Evolutionary conservation across 2,797 vertebrate genomes (phyloP), one percentile per base, ranked within the genome.

Genomic region (Argyrosomus regius): DNA sequence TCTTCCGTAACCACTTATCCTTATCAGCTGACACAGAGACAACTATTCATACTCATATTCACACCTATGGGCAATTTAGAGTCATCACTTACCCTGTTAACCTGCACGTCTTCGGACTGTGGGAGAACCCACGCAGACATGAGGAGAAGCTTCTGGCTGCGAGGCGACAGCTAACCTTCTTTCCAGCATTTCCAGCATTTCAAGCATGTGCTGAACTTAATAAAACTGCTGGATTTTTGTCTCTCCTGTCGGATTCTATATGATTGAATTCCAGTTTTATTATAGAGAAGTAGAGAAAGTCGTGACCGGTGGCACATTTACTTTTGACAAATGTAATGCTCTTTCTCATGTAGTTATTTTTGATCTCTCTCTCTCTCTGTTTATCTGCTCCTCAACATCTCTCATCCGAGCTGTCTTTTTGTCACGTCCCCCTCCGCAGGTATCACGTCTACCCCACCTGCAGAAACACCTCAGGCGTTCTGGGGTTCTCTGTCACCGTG

Each of bases 401-500:
- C 58, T 75, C 31, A 67, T 54, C 22, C 46, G 20, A 1, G 18
- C 72, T 45, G 63, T 68, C 8, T 75, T 56, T 14, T 20, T 69
- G 67, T 77, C 35, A 35, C 63, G 9, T 64, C 71, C 76, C 60
- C 53, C 59, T 78, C 71, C 41, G 35, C 90, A 96, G 98, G 87
- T 99, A 99, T 85, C 97, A 98, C 0, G 98, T 98, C 84, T 99
- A 98, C 92, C 97, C 98, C 26, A 97, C 97, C 75, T 98, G 97
- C 93, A 97, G 98, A 82, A 98, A 98, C 90, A 99, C 98, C 58
- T 99, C 98, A 5, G 97, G 97, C 16, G 94, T 99, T 76, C 94
- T 99, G 71, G 97, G 98, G 64, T 99, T 99, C 92, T 99, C 98
- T 0, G 94, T 99, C 89, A 99, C 98, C 0, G 98, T 99, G 86